Conservation (phyloP, 1,140 invertebrate genomes). For the Spodoptera frugiperda region DNA sequence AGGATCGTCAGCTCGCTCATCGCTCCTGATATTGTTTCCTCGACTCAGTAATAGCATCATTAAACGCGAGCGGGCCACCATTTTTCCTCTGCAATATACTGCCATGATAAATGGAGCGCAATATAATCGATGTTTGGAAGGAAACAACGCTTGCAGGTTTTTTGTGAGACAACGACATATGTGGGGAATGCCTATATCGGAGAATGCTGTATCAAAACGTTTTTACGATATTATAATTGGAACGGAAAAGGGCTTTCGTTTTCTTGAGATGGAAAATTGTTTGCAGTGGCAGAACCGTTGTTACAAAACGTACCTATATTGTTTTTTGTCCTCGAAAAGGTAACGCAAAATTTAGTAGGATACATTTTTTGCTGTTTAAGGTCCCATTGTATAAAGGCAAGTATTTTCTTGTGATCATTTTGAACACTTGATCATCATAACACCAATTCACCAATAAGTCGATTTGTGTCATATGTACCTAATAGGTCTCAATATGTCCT, state of each 20-base stretch:
- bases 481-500: too few species aligned
- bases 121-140: constrained; percentile 50
- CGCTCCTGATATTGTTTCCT: constrained; percentile 44
- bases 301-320: too few species aligned
- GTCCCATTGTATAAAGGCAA: too few species aligned
- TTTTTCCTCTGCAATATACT: constrained; percentile 43
- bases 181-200: constrained; percentile 22
- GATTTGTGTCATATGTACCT: too few species aligned
- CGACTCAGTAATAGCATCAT: constrained; percentile 49
- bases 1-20: constrained; percentile 30
- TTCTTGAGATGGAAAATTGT: too few species aligned
- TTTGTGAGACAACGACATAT: constrained; percentile 22
- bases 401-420: too few species aligned
- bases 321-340: too few species aligned
- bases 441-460: too few species aligned
- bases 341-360: too few species aligned
- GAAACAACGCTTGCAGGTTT: constrained; percentile 41
- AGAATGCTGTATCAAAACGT: background rate
- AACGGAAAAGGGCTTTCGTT: background rate
- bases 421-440: too few species aligned
- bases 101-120: constrained; percentile 47
- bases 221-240: constrained; percentile 9
- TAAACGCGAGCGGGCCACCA: constrained; percentile 42
- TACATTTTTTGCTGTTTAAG: too few species aligned
- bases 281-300: too few species aligned